Conservation (phyloP, 2,888 invertebrate species). For the Ichneumon xanthorius region DNA sequence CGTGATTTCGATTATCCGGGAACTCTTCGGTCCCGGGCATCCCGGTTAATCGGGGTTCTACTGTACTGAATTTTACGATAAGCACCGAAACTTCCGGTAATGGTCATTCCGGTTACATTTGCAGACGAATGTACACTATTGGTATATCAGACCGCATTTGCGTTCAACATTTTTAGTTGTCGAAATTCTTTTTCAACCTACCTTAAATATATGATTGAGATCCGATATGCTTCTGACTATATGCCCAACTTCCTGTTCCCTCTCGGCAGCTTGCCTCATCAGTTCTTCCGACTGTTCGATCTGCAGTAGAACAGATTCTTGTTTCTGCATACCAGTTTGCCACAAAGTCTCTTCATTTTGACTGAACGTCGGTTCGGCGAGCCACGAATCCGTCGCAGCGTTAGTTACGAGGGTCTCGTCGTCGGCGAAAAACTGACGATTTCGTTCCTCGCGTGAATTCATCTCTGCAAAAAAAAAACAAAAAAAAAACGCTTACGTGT, state of each 20-base stretch:
- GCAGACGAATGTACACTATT: background rate
- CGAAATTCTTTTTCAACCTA: conserved; percentile 60
- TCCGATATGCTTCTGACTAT: conserved; percentile 97
- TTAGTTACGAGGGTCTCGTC: conserved; percentile 84
- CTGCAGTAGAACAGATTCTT: conserved; percentile 88
- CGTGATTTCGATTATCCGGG: too few species aligned
- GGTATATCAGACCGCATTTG: background rate
- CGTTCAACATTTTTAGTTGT: background rate
- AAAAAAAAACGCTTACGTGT: conserved; percentile 62
- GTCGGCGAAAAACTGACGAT: conserved; percentile 93
- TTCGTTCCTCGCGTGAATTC: conserved; percentile 95
- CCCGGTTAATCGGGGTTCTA: too few species aligned
- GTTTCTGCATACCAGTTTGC: conserved; percentile 87
- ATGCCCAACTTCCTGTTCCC: conserved; percentile 95
- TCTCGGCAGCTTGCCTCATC: conserved; percentile 89
- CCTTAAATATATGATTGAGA: conserved; percentile 97
- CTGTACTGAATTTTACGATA: too few species aligned
- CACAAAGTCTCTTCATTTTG: conserved; percentile 74
- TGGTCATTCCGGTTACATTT: background rate
- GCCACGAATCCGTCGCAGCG: conserved; percentile 78
- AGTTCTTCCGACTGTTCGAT: conserved; percentile 92
- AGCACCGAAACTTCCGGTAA: too few species aligned
- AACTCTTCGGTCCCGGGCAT: too few species aligned
- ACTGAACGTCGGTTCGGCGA: conserved; percentile 85
- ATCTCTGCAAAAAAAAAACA: conserved; percentile 87